These are phyloP conservation scores for Apamea sordens DNA, from an alignment of 2,888 invertebrate species.

Conservation along the genomic window DNA sequence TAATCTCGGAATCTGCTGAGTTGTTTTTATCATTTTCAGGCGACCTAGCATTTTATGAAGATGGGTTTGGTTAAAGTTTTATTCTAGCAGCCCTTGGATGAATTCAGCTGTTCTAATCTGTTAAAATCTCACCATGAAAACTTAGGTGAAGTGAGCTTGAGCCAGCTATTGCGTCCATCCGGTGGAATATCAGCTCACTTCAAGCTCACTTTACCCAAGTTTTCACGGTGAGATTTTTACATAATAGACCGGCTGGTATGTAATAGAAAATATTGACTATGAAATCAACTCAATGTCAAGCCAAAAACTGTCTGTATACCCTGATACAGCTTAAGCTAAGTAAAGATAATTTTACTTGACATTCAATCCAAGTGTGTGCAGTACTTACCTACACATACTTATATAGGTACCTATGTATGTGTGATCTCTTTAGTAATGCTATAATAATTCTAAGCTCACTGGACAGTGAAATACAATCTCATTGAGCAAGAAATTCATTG, in stretches of 20 bases:
- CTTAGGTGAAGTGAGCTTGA: not conserved
- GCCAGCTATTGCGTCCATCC: no score
- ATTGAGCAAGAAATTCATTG: conserved; percentile 43
- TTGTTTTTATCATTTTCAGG: not conserved
- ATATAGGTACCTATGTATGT: not conserved
- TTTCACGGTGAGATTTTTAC: no score
- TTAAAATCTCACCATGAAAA: not conserved
- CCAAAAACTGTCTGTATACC: not conserved
- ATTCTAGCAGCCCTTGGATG: not conserved
- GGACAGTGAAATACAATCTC: conserved; percentile 31
- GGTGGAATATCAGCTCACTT: no score
- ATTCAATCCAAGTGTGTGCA: conserved; percentile 9
- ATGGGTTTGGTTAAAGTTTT: not conserved
- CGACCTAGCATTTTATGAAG: not conserved
- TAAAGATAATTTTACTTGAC: conserved; percentile 6
- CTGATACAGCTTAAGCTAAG: not conserved
- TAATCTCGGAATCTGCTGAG: not conserved
- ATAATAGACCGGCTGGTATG: no score
- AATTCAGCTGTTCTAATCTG: not conserved
- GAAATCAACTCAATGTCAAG: not conserved
- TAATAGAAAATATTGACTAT: no score
- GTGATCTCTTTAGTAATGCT: conserved; percentile 30
- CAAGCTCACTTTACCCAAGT: no score
- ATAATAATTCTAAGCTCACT: conserved; percentile 11
- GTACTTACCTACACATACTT: not conserved